Conservation (phyloP, 2,888 invertebrate species). For the Bedellia somnulentella region DNA sequence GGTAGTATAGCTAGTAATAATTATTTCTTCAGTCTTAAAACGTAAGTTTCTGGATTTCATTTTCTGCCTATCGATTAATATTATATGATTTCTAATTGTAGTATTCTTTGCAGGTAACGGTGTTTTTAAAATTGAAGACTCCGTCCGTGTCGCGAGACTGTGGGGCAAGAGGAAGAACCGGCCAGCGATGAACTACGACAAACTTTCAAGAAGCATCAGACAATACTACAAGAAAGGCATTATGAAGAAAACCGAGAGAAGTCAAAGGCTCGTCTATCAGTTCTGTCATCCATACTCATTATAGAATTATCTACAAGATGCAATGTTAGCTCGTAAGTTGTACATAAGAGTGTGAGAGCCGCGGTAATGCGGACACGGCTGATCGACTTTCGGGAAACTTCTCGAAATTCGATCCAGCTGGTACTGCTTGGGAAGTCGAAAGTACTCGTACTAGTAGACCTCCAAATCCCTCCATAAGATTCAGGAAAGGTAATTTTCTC, state of each 20-base stretch:
- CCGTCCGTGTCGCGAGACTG: constrained; percentile 92
- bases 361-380: constrained; percentile 45
- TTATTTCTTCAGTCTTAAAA: no score
- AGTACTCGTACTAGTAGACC: no score
- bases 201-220: constrained; percentile 93
- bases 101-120: constrained; percentile 68
- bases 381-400: neutral
- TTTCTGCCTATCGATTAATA: no score
- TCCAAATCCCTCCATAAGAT: constrained; percentile 50
- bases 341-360: constrained; percentile 29
- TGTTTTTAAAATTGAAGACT: constrained; percentile 99
- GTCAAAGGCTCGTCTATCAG: constrained; percentile 97
- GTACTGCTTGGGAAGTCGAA: neutral
- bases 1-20: no score
- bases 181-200: constrained; percentile 99
- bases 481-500: constrained; percentile 62
- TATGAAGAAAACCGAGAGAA: constrained; percentile 98
- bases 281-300: constrained; percentile 95
- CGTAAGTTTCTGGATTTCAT: no score
- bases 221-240: constrained; percentile 99
- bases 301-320: constrained; percentile 35
- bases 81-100: no score
- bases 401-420: neutral
- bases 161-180: constrained; percentile 99
- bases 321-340: constrained; percentile 62